Base-by-base conservation (phyloP, 2,888 invertebrate genomes). In the Perizoma affinitatum region DNA sequence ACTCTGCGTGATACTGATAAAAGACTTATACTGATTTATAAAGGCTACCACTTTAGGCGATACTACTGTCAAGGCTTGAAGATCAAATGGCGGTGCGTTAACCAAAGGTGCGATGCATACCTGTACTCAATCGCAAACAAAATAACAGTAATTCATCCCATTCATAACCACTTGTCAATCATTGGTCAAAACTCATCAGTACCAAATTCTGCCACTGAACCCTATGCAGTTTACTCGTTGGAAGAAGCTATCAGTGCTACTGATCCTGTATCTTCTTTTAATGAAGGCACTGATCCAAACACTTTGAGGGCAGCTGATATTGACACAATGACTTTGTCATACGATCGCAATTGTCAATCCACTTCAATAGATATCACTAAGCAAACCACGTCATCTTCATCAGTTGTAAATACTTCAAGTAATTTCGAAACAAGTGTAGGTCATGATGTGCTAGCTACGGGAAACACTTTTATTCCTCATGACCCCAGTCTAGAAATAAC, bases 1-100 rank as follows among this genome's bases (percentile, higher is more conserved):
- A 44, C 54, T 34, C 44, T 48, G 33, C 43, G 58, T 40, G 22
- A 52, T n/a, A n/a, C n/a, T n/a, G n/a, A n/a, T 22, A 55, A 6
- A 44, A 62, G 47, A 36, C 11, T 56, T 0, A 52, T 75, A 44
- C 45, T 80, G 4, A 56, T 55, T 9, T 46, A 65, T 5, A 58
- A 57, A 0, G 68, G 67, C 0, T 74, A 67, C 49, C 74, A 64
- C 0, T 77, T 68, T 36, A 64, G 53, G 5, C 65, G 54, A 0
- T 54, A 68, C 5, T 44, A 54, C 9, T 47, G 41, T 0, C 36
- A 33, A 0, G 70, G 70, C 5, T 7, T 10, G 5, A 73, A 63
- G 49, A 67, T 56, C 0, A 55, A 70, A 4, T 75, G 75, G 72
- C 48, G 47, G 5, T 71, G 73, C 45, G 52, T 65, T 59, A 5